These are phyloP conservation scores for Ricordea florida DNA, from an alignment of 92 coral and sea anemone species.

Conservation along the genomic window DNA sequence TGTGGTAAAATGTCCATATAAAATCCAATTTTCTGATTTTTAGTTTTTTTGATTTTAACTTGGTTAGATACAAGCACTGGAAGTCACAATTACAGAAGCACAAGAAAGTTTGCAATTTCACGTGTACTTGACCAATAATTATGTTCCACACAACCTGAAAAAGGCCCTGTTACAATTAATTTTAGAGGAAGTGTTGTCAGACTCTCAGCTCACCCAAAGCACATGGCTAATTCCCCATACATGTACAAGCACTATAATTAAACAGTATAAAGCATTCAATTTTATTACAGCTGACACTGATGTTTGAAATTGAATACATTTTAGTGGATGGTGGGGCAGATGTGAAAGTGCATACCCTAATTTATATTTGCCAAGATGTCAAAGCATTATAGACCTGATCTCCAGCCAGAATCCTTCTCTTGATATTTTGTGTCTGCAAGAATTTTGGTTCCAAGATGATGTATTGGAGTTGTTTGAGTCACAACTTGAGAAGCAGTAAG, in stretches of 20 bases:
- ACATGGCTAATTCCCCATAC: background rate
- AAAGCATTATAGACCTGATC: constrained; percentile 71
- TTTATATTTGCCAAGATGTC: constrained; percentile 76
- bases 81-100: too few species aligned
- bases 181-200: too few species aligned
- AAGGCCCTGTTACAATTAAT: too few species aligned
- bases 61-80: too few species aligned
- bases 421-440: constrained; percentile 89
- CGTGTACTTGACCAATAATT: too few species aligned
- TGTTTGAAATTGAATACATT: background rate
- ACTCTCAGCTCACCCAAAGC: too few species aligned
- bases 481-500: constrained; percentile 73
- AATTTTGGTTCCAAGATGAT: constrained; percentile 93
- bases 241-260: background rate
- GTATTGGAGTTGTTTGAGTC: constrained; percentile 78
- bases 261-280: background rate
- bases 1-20: too few species aligned
- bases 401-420: constrained; percentile 63
- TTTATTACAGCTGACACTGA: background rate
- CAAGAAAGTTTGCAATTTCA: too few species aligned
- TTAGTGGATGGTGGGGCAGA: constrained; percentile 80
- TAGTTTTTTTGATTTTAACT: too few species aligned
- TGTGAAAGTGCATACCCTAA: constrained; percentile 91
- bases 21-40: too few species aligned
- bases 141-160: too few species aligned